Evolutionary conservation across 1,140 invertebrate species (phyloP), one percentile per base, ranked within the genome.

Genomic region (Aporrectodea caliginosa): DNA sequence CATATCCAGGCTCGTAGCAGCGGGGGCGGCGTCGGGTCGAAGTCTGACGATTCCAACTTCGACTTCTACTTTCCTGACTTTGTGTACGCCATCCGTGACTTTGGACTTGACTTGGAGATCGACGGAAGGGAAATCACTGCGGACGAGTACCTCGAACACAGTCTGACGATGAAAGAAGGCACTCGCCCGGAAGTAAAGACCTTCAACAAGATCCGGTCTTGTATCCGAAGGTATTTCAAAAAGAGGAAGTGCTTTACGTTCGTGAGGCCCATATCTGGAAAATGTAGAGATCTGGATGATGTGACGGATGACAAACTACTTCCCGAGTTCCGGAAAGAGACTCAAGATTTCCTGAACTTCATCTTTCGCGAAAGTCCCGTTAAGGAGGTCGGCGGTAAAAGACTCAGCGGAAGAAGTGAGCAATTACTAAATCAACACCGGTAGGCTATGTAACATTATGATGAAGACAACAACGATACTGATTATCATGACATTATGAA

Each of bases 161-260:
- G 2, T 2, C 31, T 72, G 70, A 72, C n/a, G 70, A 27, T 72
- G 70, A 72, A 72, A 27, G 27, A 6, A n/a, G 70, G 70, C 31
- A 27, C 2, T n/a, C 70, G 32, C 70, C 81, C 33, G 84, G 87
- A 83, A 82, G 86, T 82, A 85, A 90, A 85, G 75, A 90, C 84
- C 87, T 91, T 90, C 81, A 90, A 88, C 71, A 90, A 85, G 32
- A 93, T 86, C 30, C 90, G 91, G 81, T 89, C 88, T 82, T 72
- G 70, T n/a, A 72, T 72, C n/a, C 70, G 70, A 27, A 72, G 27
- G 32, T 72, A 72, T 32, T 72, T 92, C 91, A 80, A 92, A 89
- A 69, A 93, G 86, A 81, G 90, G 90, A 35, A 94, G 88, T 77
- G 92, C 91, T 58, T 92, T 89, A 83, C 92, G 92, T 72, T 92